Evolutionary conservation across 2,888 invertebrate species (phyloP), one percentile per base, ranked within the genome.

Genomic region (Eupeodes luniger): DNA sequence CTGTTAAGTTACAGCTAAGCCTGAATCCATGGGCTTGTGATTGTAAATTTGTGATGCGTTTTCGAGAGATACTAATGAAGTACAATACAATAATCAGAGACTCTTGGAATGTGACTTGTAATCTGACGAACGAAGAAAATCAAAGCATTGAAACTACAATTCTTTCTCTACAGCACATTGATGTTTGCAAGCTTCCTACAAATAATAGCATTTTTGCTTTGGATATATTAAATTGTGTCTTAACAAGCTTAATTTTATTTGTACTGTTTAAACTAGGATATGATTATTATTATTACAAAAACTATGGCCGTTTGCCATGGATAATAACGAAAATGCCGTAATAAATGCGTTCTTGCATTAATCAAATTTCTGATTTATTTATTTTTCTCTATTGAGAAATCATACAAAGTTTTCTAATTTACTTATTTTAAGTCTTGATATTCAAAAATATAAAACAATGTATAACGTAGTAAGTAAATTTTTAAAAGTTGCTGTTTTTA

Each of bases 21-120:
- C 94, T 95, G 88, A 98, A 98, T 93, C 97, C 97, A 0, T 98
- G 97, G 97, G 94, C 95, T 40, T 98, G 98, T 91, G 96, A 97
- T 91, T 98, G 98, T 90, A 95, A 95, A 89, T 97, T 96, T 92
- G 96, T 96, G 5, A 97, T 97, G 61, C 94, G 96, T 55, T 96
- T 98, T 91, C 96, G 97, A 91, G 96, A 95, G 61, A 93, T 96
- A 64, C 92, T 96, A 12, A 94, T 95, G 89, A 96, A 96, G 91
- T 97, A 97, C 92, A 95, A 95, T 86, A 94, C 94, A 27, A 95
- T 97, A 78, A 95, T 97, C 84, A 94, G 94, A 80, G 97, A 98
- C 91, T 93, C 96, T 3, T 92, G 94, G 27, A 96, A 97, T 90
- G 95, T 98, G 49, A 95, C 95, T 89, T 98, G 98, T 91, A 95